These are phyloP conservation scores for Cranoglanis bouderius DNA, from an alignment of 2,113 vertebrate species.

Conservation along the genomic window DNA sequence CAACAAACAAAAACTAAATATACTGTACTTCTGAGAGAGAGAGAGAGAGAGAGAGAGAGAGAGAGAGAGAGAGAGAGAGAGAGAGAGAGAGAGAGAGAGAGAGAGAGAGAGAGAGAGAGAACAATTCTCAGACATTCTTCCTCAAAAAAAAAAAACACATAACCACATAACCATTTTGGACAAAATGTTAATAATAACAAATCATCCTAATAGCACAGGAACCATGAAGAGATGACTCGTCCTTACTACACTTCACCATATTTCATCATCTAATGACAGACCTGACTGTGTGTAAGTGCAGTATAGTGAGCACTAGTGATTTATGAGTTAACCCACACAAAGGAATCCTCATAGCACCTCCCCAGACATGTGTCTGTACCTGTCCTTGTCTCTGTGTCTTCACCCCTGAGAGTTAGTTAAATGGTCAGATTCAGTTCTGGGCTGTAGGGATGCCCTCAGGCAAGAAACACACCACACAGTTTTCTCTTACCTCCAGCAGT, in stretches of 20 bases:
- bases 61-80: too few species aligned
- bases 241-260: slow-evolving; percentile 1
- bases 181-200: not conserved
- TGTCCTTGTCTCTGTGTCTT: not conserved
- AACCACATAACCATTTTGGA: not conserved
- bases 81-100: too few species aligned
- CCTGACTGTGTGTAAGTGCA: not conserved
- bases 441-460: slow-evolving; percentile 22
- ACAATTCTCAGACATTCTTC: not conserved
- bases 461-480: slow-evolving; percentile 44
- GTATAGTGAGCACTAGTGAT: not conserved
- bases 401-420: slow-evolving; percentile 4
- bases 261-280: not conserved
- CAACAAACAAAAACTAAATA: slow-evolving; percentile 50
- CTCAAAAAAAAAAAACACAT: not conserved
- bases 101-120: too few species aligned
- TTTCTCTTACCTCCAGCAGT: slow-evolving; percentile 62
- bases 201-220: not conserved
- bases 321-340: not conserved
- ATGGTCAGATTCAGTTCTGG: slow-evolving; percentile 1
- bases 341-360: not conserved
- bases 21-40: slow-evolving; percentile 6
- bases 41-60: slow-evolving; percentile 33
- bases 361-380: not conserved
- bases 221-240: not conserved